These are phyloP conservation scores for Heliocidaris tuberculata DNA, from an alignment of 35 echinoderm and acorn worm genomes.

Conservation along the genomic window DNA sequence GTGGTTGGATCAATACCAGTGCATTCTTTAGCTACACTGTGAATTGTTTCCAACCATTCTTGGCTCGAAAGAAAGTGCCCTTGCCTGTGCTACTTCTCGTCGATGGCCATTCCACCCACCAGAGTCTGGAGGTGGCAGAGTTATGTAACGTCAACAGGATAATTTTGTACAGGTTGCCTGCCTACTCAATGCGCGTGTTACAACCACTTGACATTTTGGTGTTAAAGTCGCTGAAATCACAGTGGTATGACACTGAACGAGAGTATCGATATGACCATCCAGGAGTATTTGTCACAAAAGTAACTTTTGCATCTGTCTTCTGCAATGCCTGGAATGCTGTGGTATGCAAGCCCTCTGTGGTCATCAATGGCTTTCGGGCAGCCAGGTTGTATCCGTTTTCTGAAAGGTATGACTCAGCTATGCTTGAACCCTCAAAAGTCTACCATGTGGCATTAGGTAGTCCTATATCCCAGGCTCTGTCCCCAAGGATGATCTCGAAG, in stretches of 20 bases:
- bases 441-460: background rate
- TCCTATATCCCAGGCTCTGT: too few relatives aligned
- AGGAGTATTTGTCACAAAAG: background rate
- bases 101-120: background rate
- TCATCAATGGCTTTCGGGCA: background rate
- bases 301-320: background rate
- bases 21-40: background rate
- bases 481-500: too few relatives aligned
- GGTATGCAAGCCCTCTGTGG: background rate
- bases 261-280: background rate
- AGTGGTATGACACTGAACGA: background rate
- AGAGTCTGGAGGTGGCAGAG: background rate
- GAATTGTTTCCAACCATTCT: background rate
- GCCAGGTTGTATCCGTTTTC: background rate
- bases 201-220: background rate
- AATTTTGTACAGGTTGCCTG: background rate
- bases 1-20: background rate
- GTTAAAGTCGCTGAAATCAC: background rate
- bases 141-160: background rate
- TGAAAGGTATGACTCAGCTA: background rate
- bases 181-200: background rate
- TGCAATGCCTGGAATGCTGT: background rate
- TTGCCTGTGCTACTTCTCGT: background rate
- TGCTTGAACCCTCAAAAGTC: background rate
- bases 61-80: background rate